Conservation (phyloP, 1,140 invertebrate genomes). For the Bombus superbus region DNA sequence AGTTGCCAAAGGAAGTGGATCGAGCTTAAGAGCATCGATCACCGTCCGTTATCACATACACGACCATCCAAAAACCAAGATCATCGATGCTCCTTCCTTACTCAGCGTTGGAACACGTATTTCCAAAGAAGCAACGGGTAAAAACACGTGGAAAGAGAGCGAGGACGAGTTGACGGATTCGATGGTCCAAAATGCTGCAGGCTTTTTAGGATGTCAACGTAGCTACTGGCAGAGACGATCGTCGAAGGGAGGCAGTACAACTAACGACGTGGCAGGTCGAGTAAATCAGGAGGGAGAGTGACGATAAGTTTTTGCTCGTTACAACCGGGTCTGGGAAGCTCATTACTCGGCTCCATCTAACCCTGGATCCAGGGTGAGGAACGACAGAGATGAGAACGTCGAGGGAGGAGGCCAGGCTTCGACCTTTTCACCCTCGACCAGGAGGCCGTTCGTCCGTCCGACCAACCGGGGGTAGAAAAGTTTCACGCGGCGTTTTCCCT, state of each 20-base stretch:
- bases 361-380: slow-evolving; percentile 32
- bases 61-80: not conserved
- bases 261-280: slow-evolving; percentile 72
- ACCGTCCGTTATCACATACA: not conserved
- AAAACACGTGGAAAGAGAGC: not conserved
- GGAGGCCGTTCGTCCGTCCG: not conserved
- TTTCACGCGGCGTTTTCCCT: slow-evolving; percentile 40
- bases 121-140: slow-evolving; percentile 29
- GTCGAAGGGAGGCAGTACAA: slow-evolving; percentile 52
- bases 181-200: slow-evolving; percentile 39
- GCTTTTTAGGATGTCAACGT: slow-evolving; percentile 52
- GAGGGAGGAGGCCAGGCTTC: slow-evolving; percentile 41
- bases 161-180: slow-evolving; percentile 47
- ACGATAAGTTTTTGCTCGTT: slow-evolving; percentile 77
- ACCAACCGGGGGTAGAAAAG: slow-evolving; percentile 23
- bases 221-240: not conserved
- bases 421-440: slow-evolving; percentile 59
- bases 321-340: slow-evolving; percentile 73
- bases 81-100: not conserved
- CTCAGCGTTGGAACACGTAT: slow-evolving; percentile 30
- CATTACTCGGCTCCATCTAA: slow-evolving; percentile 67
- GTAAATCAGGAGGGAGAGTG: slow-evolving; percentile 74
- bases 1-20: not conserved
- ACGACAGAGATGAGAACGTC: slow-evolving; percentile 12
- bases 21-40: slow-evolving; percentile 5